phyloP scores from a whole-genome alignment of 2,888 invertebrate species.

The Escarpia spicata region DNA sequence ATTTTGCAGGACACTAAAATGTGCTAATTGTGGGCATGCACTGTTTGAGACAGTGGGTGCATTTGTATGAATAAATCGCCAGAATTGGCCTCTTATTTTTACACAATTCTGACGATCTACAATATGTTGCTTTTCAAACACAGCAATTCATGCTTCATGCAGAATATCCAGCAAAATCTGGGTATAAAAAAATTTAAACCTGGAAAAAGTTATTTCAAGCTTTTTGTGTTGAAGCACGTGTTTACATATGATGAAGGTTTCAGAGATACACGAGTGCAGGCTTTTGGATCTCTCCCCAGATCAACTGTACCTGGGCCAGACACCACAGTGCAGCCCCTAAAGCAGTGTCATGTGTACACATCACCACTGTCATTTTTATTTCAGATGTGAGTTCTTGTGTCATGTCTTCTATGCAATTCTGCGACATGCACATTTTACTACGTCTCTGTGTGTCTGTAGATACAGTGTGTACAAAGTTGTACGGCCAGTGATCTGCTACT shows the following conservation, averaged over 20 bases:
- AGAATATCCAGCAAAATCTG: background rate
- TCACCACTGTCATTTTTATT: background rate
- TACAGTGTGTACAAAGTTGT: background rate
- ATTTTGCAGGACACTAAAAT: background rate
- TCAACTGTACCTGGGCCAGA: background rate
- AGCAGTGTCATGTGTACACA: background rate
- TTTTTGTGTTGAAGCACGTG: background rate
- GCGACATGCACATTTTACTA: background rate
- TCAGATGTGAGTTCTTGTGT: background rate
- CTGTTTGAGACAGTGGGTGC: background rate
- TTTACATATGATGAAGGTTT: background rate
- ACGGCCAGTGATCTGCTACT: background rate
- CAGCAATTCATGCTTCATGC: background rate
- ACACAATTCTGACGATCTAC: background rate
- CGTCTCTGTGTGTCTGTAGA: background rate
- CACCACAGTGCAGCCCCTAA: background rate
- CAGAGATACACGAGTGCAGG: background rate
- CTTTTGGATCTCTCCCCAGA: background rate
- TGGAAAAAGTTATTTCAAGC: background rate
- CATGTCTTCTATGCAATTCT: background rate
- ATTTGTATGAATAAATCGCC: background rate
- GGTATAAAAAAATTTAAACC: background rate
- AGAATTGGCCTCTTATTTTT: background rate
- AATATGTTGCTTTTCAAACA: background rate
- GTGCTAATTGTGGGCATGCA: background rate